Conservation (phyloP, 1,140 invertebrate species). For the honey bee (Apis mellifera) region DNA sequence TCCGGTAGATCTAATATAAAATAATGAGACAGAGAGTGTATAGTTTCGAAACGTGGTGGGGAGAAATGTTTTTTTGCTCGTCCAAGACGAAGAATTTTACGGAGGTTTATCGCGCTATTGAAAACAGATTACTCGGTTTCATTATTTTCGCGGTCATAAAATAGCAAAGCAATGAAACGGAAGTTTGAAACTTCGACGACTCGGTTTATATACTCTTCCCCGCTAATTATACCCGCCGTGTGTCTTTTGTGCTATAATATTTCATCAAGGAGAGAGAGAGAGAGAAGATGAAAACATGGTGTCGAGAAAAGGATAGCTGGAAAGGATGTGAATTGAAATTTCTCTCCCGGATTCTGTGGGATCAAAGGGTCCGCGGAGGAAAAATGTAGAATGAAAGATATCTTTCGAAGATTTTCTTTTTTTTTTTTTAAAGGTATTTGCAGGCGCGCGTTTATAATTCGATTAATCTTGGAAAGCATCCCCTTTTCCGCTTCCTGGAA, state of each 20-base stretch:
- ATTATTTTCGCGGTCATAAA: background rate
- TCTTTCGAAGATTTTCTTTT: no score
- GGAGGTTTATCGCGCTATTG: background rate
- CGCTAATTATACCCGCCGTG: background rate
- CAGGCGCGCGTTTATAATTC: no score
- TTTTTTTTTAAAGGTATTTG: no score
- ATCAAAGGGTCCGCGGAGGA: background rate
- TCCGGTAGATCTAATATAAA: no score
- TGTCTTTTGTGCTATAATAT: background rate
- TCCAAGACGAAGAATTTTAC: background rate
- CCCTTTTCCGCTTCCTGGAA: no score
- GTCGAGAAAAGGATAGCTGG: background rate
- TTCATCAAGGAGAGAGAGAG: background rate
- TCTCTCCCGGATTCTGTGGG: background rate
- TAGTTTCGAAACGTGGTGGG: no score
- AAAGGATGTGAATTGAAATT: background rate
- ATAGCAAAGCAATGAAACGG: background rate
- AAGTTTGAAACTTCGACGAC: background rate
- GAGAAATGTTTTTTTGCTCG: background rate
- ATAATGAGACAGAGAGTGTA: no score
- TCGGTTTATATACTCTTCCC: background rate
- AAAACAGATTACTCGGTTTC: background rate
- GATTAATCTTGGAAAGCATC: no score
- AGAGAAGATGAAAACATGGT: background rate
- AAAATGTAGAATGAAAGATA: no score